Percentiles rank a stretch among this genome's conserved stretches.
Conservation (phyloP, 2,888 invertebrate genomes). For the Plagodis pulveraria region DNA sequence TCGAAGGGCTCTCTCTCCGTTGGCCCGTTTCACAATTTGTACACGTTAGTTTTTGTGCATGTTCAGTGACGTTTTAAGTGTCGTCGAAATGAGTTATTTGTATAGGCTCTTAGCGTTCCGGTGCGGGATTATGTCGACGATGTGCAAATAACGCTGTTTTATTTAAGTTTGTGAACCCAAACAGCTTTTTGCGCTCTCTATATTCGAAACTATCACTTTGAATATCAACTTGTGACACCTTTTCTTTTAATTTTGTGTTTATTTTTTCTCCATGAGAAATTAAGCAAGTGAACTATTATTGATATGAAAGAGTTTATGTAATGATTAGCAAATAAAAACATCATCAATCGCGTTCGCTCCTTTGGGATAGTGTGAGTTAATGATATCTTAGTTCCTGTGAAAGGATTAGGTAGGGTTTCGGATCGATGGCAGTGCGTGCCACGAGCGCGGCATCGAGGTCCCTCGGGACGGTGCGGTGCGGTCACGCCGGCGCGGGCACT, state of each 20-base stretch:
- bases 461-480: not conserved
- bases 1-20: slow-evolving; percentile 44
- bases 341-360: no score
- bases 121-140: slow-evolving; percentile 48
- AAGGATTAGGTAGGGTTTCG: not conserved
- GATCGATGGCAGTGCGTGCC: no score
- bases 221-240: slow-evolving; percentile 7
- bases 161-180: slow-evolving; percentile 12
- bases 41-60: slow-evolving; percentile 65
- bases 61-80: slow-evolving; percentile 74
- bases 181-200: slow-evolving; percentile 15
- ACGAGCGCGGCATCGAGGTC: no score
- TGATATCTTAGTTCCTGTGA: not conserved
- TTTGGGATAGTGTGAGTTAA: no score
- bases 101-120: slow-evolving; percentile 65
- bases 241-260: not conserved
- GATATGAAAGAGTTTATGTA: no score
- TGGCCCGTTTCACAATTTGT: slow-evolving; percentile 69
- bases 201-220: slow-evolving; percentile 8
- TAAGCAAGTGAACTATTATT: no score
- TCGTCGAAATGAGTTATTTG: slow-evolving; percentile 76
- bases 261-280: no score
- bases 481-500: not conserved
- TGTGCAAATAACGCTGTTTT: slow-evolving; percentile 52
- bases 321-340: no score